Conservation (phyloP, 2,797 vertebrate genomes). For the Holocentrus rufus region DNA sequence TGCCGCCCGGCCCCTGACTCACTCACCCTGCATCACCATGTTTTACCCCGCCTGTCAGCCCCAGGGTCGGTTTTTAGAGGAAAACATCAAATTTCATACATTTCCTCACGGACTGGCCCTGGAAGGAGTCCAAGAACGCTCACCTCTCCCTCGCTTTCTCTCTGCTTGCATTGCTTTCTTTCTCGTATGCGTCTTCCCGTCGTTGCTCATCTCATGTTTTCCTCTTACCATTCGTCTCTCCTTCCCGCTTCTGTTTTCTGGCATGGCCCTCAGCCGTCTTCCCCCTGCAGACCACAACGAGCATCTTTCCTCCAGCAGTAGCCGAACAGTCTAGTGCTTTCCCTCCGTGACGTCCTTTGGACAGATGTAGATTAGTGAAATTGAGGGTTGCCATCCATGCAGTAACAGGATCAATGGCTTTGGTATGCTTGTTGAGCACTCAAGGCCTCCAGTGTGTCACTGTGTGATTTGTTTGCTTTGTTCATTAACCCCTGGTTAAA, state of each 20-base stretch:
- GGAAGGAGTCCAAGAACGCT: conserved; percentile 10
- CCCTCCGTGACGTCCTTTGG: conserved; percentile 27
- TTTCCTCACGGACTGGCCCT: conserved; percentile 15
- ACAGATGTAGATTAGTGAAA: conserved; percentile 48
- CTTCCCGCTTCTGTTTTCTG: not conserved
- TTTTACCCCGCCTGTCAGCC: conserved; percentile 12
- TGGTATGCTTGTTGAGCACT: conserved; percentile 58
- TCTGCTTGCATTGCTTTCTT: not conserved
- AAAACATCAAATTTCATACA: conserved; percentile 36
- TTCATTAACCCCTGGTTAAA: conserved; percentile 69
- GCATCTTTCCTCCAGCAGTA: not conserved
- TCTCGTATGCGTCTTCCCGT: not conserved
- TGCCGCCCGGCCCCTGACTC: not conserved
- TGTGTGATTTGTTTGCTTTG: conserved; percentile 66
- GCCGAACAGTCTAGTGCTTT: conserved; percentile 8
- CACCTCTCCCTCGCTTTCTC: not conserved
- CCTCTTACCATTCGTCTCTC: not conserved
- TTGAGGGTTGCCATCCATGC: conserved; percentile 55
- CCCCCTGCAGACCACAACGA: not conserved
- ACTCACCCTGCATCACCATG: conserved; percentile 25
- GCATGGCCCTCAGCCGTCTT: not conserved
- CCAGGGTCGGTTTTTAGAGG: conserved; percentile 17
- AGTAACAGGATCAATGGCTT: conserved; percentile 61
- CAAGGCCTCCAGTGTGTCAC: conserved; percentile 56
- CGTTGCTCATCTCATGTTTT: not conserved